phyloP scores from a whole-genome alignment of 2,888 invertebrate genomes.

The Julus scandinavius region DNA sequence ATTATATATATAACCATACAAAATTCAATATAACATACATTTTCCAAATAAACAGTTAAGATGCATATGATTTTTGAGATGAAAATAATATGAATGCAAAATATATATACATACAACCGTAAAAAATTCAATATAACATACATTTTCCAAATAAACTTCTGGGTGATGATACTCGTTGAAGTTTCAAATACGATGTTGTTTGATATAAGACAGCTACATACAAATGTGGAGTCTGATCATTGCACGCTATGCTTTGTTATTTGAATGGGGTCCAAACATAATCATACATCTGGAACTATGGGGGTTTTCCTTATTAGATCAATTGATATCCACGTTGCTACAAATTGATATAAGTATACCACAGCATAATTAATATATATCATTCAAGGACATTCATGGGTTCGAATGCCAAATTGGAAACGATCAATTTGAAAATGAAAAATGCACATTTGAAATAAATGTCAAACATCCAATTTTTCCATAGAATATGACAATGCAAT shows the following conservation, averaged over 20 bases:
- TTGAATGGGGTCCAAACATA: not conserved
- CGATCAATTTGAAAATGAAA: not conserved
- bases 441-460: not conserved
- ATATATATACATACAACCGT: not conserved
- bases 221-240: not conserved
- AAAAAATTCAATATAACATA: not conserved
- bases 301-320: not conserved
- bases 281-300: not conserved
- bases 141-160: not conserved
- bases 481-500: not conserved
- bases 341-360: not conserved
- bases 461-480: not conserved
- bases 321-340: not conserved
- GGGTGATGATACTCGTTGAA: no score
- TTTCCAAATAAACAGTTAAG: no score
- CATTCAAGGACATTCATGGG: not conserved
- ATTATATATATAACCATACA: no score
- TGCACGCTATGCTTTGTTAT: not conserved
- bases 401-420: not conserved
- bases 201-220: not conserved
- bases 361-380: not conserved
- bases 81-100: not conserved
- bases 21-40: not conserved
- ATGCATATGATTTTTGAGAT: no score
- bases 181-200: not conserved